Evolutionary conservation across 2,888 invertebrate species (phyloP).

Genomic region (Tromatobia lineatoria): DNA sequence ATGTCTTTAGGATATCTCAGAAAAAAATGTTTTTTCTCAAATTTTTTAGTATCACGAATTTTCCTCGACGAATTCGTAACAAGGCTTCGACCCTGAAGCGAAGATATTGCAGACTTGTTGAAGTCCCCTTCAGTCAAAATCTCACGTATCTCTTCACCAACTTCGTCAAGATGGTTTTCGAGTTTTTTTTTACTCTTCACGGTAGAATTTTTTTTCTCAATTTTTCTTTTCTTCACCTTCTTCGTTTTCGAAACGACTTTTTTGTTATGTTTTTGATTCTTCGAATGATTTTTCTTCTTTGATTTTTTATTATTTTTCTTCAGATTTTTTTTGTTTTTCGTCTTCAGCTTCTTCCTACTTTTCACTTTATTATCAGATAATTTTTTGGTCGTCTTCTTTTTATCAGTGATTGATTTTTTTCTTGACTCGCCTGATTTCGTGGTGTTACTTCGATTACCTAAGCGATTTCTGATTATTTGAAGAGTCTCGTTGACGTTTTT

Average conservation of each 20-base stretch:
- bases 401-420: constrained; percentile 32
- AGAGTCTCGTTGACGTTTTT: constrained; percentile 74
- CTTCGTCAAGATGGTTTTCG: constrained; percentile 60
- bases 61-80: constrained; percentile 27
- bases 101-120: not conserved
- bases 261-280: not conserved
- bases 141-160: constrained; percentile 67
- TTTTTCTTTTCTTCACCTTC: constrained; percentile 44
- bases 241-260: constrained; percentile 12
- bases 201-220: constrained; percentile 51
- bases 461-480: constrained; percentile 70
- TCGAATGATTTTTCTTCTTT: constrained; percentile 16
- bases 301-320: constrained; percentile 41
- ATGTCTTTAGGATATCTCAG: constrained; percentile 45
- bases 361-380: constrained; percentile 15
- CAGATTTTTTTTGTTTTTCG: not conserved
- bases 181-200: constrained; percentile 67
- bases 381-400: constrained; percentile 44
- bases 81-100: not conserved
- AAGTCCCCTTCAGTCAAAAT: constrained; percentile 66
- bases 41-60: constrained; percentile 17
- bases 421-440: constrained; percentile 15
- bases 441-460: constrained; percentile 48
- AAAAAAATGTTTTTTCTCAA: constrained; percentile 17
- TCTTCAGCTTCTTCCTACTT: constrained; percentile 1